Percentiles rank a stretch among this genome's conserved stretches.
These are phyloP conservation scores for Notolabrus celidotus DNA, from an alignment of 2,797 vertebrate genomes.

Conservation along the genomic window DNA sequence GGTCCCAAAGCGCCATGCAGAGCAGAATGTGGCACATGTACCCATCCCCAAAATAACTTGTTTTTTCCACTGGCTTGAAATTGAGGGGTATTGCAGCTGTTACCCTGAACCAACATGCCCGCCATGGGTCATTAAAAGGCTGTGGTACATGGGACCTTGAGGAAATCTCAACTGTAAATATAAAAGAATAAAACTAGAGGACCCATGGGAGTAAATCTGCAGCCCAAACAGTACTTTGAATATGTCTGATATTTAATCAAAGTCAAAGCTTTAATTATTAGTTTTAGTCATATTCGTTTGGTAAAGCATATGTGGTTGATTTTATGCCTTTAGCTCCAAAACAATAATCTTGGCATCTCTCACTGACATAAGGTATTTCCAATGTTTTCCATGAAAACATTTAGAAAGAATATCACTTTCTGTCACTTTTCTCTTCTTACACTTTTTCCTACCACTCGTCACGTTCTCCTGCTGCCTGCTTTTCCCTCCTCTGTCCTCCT, in stretches of 20 bases:
- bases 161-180: slow-evolving; percentile 41
- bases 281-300: slow-evolving; percentile 21
- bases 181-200: slow-evolving; percentile 45
- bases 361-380: slow-evolving; percentile 29
- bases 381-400: slow-evolving; percentile 21
- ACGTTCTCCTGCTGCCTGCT: slow-evolving; percentile 40
- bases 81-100: slow-evolving; percentile 65
- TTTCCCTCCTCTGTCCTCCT: slow-evolving; percentile 43
- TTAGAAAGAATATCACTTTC: slow-evolving; percentile 17
- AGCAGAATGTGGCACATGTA: slow-evolving; percentile 68
- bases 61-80: slow-evolving; percentile 60
- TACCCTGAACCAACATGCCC: slow-evolving; percentile 42
- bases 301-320: slow-evolving; percentile 16
- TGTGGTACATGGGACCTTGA: slow-evolving; percentile 32
- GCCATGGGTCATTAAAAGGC: slow-evolving; percentile 29
- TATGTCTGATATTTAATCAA: slow-evolving; percentile 12
- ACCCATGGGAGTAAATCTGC: slow-evolving; percentile 9
- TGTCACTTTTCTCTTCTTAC: slow-evolving; percentile 28
- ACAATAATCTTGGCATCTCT: slow-evolving; percentile 19
- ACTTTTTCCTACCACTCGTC: slow-evolving; percentile 32
- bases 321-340: slow-evolving; percentile 18
- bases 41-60: slow-evolving; percentile 68
- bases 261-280: slow-evolving; percentile 23
- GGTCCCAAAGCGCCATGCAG: slow-evolving; percentile 45
- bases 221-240: slow-evolving; percentile 44